Evolutionary conservation across 35 echinoderm and acorn worm species (phyloP).

Genomic region (Lytechinus pictus): DNA sequence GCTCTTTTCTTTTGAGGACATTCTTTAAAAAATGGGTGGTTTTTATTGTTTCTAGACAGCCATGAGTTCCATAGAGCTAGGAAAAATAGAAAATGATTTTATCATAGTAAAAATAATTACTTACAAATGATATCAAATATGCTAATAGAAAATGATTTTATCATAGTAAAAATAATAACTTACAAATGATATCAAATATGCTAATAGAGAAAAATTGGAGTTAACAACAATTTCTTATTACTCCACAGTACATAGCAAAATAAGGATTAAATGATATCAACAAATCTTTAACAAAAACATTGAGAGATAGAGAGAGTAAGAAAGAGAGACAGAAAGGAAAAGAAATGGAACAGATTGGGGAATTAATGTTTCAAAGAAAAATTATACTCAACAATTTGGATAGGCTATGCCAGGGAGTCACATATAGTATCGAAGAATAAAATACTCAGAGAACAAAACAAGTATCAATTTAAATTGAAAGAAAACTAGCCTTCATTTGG

Average conservation of each 20-base stretch:
- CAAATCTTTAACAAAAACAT: not conserved
- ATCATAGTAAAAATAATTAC: no score
- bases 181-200: no score
- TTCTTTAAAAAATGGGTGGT: not conserved
- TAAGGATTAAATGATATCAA: no score
- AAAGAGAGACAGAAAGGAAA: not conserved
- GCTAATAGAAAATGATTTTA: not conserved
- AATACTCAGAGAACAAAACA: not conserved
- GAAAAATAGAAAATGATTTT: not conserved
- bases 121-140: no score
- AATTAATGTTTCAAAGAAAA: no score
- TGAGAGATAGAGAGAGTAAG: not conserved
- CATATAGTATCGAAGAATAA: not conserved
- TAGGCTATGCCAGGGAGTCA: not conserved
- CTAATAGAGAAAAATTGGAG: no score
- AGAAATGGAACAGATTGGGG: not conserved
- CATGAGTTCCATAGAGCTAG: not conserved
- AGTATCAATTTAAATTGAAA: not conserved
- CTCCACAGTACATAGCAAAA: no score
- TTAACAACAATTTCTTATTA: no score
- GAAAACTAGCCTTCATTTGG: not conserved
- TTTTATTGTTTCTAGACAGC: not conserved
- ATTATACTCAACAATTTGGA: no score
- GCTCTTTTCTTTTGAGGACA: not conserved
- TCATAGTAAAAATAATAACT: no score